Evolutionary conservation across 2,888 invertebrate genomes (phyloP).

Genomic region (Chymomyza caudatula): DNA sequence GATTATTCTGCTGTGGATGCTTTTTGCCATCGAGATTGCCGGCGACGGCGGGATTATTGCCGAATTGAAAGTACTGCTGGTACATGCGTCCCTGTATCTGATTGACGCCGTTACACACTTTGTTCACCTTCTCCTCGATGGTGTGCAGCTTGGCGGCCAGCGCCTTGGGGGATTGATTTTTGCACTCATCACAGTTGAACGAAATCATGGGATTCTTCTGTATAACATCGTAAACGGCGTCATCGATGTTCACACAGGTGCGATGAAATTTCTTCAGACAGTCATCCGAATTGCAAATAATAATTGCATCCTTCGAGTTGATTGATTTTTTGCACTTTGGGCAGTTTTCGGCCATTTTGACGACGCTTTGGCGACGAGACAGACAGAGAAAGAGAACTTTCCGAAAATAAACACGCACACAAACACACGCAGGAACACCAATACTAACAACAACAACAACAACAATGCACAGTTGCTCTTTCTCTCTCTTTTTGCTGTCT

Average conservation of each 20-base stretch:
- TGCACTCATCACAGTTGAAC: conserved; percentile 74
- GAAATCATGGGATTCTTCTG: conserved; percentile 74
- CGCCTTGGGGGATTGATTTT: conserved; percentile 73
- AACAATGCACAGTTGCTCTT: conserved; percentile 13
- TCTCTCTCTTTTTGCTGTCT: conserved; percentile 22
- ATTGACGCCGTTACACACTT: conserved; percentile 73
- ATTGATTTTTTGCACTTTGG: conserved; percentile 74
- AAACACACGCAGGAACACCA: not conserved
- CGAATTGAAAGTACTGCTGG: conserved; percentile 74
- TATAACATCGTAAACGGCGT: conserved; percentile 70
- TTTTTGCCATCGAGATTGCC: conserved; percentile 66
- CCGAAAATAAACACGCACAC: conserved; percentile 5
- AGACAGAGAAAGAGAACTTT: not conserved
- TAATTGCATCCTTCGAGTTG: conserved; percentile 67
- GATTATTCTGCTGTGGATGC: conserved; percentile 72
- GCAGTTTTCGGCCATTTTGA: conserved; percentile 75
- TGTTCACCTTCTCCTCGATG: conserved; percentile 75
- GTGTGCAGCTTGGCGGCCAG: conserved; percentile 67
- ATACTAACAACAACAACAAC: conserved; percentile 8
- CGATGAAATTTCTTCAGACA: conserved; percentile 73
- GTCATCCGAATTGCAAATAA: conserved; percentile 71
- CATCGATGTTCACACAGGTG: conserved; percentile 73
- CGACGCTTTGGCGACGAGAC: conserved; percentile 17
- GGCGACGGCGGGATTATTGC: conserved; percentile 66
- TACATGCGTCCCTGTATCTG: conserved; percentile 76